Base-by-base conservation (phyloP, 2,888 invertebrate species). In the Ecdyonurus torrentis region DNA sequence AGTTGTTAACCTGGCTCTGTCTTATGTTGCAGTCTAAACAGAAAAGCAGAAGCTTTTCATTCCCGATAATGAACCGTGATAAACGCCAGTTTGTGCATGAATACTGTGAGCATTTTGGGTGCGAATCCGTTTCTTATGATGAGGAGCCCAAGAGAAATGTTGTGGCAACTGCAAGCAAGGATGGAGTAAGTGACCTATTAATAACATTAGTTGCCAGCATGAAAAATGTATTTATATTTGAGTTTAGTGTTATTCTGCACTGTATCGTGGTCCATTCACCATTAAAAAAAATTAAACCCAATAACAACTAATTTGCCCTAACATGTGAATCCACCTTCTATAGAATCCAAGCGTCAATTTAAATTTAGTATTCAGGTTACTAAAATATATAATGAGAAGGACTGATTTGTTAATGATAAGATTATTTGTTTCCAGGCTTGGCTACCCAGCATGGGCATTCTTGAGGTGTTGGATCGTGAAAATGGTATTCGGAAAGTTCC, bases 81-180 rank as follows among this genome's bases (percentile, higher is more conserved):
- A 94, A 95, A 74, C 81, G 97, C 1, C 88, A 89, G 71, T 84
- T 96, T 70, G 85, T 98, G 10, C 96, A 97, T 75, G 97, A 98
- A 73, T 83, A 93, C 74, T 93, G 93, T 69, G 91, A 92, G 71
- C 91, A 91, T 75, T 98, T 97, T 77, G 95, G 95, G 53, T 89
- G 94, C 69, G 89, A 92, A 71, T 91, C 94, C 67, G 88, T 90
- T 64, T 93, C 95, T 23, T 96, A 95, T 74, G 98, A 98, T 77
- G 86, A 87, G 22, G 96, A 96, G 72, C 97, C 97, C 0, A 94
- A 96, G 73, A 81, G 95, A 66, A 97, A 96, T 77, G 89, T 97
- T 19, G 90, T 94, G n/a, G 91, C 91, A 23, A 93, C 91, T 19
- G 93, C 94, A 61, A 82, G 83, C 64, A 85, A 79, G 73, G 89